A percentile compares a stretch with the other conserved stretches of the same genome.
phyloP scores from a whole-genome alignment of 2,113 vertebrate genomes.

The Mesembrinibis cayennensis region DNA sequence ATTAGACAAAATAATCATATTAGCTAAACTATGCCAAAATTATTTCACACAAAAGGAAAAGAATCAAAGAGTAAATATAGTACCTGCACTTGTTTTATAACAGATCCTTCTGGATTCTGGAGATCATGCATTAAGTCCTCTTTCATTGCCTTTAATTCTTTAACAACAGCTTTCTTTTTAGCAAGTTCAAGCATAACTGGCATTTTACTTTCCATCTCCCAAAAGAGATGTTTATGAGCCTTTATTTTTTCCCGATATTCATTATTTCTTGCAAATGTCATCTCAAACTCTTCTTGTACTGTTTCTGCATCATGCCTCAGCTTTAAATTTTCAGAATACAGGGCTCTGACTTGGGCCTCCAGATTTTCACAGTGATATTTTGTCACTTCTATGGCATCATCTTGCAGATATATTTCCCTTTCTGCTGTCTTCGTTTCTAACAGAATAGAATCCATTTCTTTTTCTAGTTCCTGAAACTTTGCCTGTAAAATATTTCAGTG shows the following conservation, averaged over 20 bases:
- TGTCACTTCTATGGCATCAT: slow-evolving; percentile 61
- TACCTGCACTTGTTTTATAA: slow-evolving; percentile 72
- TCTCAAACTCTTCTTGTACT: slow-evolving; percentile 68
- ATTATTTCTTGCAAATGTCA: slow-evolving; percentile 65
- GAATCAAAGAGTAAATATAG: background rate
- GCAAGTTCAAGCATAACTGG: slow-evolving; percentile 70
- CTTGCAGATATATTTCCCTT: slow-evolving; percentile 69
- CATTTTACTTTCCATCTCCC: slow-evolving; percentile 69
- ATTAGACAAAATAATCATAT: background rate
- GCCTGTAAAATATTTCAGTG: slow-evolving; percentile 67
- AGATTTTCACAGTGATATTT: slow-evolving; percentile 62
- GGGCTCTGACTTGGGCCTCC: slow-evolving; percentile 62
- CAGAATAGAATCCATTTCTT: slow-evolving; percentile 59
- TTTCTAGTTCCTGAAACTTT: slow-evolving; percentile 70
- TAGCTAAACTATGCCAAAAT: background rate
- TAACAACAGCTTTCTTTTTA: slow-evolving; percentile 61
- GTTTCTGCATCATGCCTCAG: slow-evolving; percentile 62
- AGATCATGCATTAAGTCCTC: slow-evolving; percentile 63
- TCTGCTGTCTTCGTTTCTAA: slow-evolving; percentile 69
- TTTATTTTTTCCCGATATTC: slow-evolving; percentile 75
- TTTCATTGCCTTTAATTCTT: slow-evolving; percentile 69
- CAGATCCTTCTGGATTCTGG: slow-evolving; percentile 61
- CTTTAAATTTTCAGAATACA: slow-evolving; percentile 70
- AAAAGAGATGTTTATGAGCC: slow-evolving; percentile 51
- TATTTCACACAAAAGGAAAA: background rate